Conservation (phyloP, 2,797 vertebrate genomes). For the Valencia hispanica region DNA sequence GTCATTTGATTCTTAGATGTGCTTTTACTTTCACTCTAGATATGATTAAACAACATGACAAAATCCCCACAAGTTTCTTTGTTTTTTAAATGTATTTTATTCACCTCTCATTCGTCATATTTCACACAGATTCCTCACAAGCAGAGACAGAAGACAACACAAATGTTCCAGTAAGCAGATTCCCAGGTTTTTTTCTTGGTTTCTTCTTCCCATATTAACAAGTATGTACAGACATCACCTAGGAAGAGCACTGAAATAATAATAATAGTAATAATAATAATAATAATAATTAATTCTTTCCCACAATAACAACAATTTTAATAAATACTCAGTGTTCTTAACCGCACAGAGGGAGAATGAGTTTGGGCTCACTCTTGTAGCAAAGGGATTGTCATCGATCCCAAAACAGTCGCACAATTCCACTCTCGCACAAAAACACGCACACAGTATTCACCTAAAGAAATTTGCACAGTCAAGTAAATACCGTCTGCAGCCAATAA, state of each 20-base stretch:
- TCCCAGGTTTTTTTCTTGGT: slow-evolving; percentile 50
- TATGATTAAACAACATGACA: neutral
- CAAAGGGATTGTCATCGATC: slow-evolving; percentile 69
- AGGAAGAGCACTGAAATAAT: slow-evolving; percentile 60
- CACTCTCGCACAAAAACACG: slow-evolving; percentile 35
- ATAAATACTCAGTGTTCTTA: slow-evolving; percentile 86
- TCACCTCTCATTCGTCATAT: slow-evolving; percentile 70
- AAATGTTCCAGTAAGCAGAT: slow-evolving; percentile 58
- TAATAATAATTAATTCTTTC: slow-evolving; percentile 63
- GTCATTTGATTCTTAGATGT: neutral
- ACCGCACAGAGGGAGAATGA: slow-evolving; percentile 74
- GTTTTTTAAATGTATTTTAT: slow-evolving; percentile 57
- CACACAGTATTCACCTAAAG: slow-evolving; percentile 49
- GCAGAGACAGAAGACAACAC: slow-evolving; percentile 59
- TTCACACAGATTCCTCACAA: slow-evolving; percentile 64
- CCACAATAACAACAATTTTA: slow-evolving; percentile 82
- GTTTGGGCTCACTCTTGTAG: slow-evolving; percentile 67
- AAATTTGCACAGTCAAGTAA: slow-evolving; percentile 70
- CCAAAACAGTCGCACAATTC: slow-evolving; percentile 40
- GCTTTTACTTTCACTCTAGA: neutral
- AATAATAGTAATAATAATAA: neutral
- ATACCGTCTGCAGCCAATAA: slow-evolving; percentile 57
- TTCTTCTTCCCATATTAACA: slow-evolving; percentile 74
- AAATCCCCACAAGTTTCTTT: slow-evolving; percentile 29
- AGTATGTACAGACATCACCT: slow-evolving; percentile 79